A percentile compares a stretch with the other conserved stretches of the same genome.
Conservation (phyloP, 2,888 invertebrate species). For the Malthinus flaveolus region DNA sequence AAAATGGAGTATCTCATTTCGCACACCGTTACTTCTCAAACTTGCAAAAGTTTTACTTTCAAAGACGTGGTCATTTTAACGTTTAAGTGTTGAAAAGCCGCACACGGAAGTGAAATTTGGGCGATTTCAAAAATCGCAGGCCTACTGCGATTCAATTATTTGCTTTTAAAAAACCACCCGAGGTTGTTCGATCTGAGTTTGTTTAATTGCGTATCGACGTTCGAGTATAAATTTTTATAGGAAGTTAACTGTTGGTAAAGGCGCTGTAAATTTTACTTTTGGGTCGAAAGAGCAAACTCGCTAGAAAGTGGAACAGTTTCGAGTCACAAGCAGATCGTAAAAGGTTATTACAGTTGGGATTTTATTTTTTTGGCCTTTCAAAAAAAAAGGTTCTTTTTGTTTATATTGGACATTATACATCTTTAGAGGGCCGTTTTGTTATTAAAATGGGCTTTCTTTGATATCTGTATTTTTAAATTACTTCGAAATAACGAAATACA, state of each 20-base stretch:
- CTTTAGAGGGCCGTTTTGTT: too few relatives aligned
- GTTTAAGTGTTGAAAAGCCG: background rate
- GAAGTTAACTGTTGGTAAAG: slow-evolving; percentile 23
- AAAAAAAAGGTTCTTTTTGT: background rate
- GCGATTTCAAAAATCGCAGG: too few relatives aligned
- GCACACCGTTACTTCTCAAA: slow-evolving; percentile 40
- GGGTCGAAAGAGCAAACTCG: slow-evolving; percentile 26
- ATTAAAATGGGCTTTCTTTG: background rate
- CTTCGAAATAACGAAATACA: too few relatives aligned
- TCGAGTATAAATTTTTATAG: slow-evolving; percentile 17
- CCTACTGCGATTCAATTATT: too few relatives aligned
- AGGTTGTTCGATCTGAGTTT: too few relatives aligned
- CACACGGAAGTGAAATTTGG: too few relatives aligned
- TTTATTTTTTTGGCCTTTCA: slow-evolving; percentile 19
- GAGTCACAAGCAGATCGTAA: slow-evolving; percentile 32
- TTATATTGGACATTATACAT: background rate
- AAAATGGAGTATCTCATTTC: slow-evolving; percentile 42
- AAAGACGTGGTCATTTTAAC: slow-evolving; percentile 28
- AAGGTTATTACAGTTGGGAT: slow-evolving; percentile 30
- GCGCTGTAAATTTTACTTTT: slow-evolving; percentile 23
- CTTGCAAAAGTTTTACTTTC: slow-evolving; percentile 23
- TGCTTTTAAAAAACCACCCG: too few relatives aligned
- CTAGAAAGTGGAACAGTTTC: slow-evolving; percentile 28
- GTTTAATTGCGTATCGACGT: background rate
- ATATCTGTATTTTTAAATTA: too few relatives aligned